Evolutionary conservation across 2,888 invertebrate species (phyloP), one percentile per base, ranked within the genome.

Genomic region (Pinctada fucata): DNA sequence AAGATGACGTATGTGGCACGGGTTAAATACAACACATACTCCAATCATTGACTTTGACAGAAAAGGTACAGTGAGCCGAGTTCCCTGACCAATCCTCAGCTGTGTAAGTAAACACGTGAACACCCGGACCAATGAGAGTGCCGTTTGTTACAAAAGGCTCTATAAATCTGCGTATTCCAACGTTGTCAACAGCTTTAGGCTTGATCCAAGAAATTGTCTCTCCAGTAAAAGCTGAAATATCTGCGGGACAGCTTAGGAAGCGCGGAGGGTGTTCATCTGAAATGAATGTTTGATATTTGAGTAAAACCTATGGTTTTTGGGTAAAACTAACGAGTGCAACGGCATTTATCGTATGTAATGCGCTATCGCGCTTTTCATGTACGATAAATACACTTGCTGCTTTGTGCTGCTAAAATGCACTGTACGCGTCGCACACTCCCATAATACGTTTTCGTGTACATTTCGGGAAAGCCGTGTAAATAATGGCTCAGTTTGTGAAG

Each of bases 161-260:
- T 16, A 64, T 64, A 3, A 76, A 31, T 31, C 47, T 31, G 13
- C 71, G 48, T 4, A 85, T 76, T 49, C 82, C 85, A 6, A 85
- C 82, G 68, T 85, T 85, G 67, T 85, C 85, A 10, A 49, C 66
- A 13, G 79, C 80, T 6, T 73, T 76, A 2, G 83, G 83, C 10
- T 77, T 72, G 3, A 66, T 50, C 83, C 83, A 85, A 8, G 72
- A 63, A 31, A 83, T 70, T 2, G 13, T 49, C 8, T 82, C 80
- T 5, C 75, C 51, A 8, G 75, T 69, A 3, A 76, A 8, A 8
- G 78, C 78, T 49, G 73, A 75, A 6, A 80, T 73, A 64, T 81
- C 75, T 8, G 72, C 47, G 10, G 85, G 83, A 72, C 85, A 85
- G 5, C 78, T 67, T 2, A 68, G 63, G 49, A 85, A 82, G 16